Evolutionary conservation across 2,797 vertebrate species (phyloP).

Genomic region (Lacerta agilis): DNA sequence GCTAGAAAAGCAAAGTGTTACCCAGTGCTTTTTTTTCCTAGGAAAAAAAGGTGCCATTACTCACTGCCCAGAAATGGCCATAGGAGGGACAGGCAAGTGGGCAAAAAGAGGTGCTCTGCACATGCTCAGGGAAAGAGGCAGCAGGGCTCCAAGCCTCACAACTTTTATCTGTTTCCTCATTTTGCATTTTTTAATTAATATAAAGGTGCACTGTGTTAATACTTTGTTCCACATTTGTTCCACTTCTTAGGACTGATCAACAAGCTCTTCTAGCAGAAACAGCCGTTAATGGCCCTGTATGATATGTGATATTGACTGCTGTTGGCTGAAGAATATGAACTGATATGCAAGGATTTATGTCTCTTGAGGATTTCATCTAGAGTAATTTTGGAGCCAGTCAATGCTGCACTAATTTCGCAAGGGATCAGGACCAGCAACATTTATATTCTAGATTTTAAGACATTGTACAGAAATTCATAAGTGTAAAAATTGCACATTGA

Average conservation of each 20-base stretch:
- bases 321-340: conserved; percentile 82
- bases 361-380: conserved; percentile 78
- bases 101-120: too few species aligned
- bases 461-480: conserved; percentile 91
- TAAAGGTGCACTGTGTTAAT: neutral
- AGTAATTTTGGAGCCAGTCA: conserved; percentile 78
- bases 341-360: conserved; percentile 75
- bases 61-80: too few species aligned
- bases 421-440: conserved; percentile 97
- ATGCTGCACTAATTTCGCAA: conserved; percentile 86
- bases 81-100: too few species aligned
- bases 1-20: too few species aligned
- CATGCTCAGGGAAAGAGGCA: too few species aligned
- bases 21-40: too few species aligned
- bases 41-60: too few species aligned
- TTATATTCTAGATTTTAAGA: conserved; percentile 88
- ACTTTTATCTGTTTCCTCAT: neutral
- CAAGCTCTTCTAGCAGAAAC: conserved; percentile 80
- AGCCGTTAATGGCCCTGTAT: conserved; percentile 91
- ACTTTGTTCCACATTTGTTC: conserved; percentile 46
- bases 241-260: conserved; percentile 82
- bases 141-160: neutral
- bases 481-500: conserved; percentile 89
- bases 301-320: conserved; percentile 78
- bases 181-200: neutral